Base-by-base conservation (phyloP, 1,140 invertebrate species). In the Drosophila ironensis region DNA sequence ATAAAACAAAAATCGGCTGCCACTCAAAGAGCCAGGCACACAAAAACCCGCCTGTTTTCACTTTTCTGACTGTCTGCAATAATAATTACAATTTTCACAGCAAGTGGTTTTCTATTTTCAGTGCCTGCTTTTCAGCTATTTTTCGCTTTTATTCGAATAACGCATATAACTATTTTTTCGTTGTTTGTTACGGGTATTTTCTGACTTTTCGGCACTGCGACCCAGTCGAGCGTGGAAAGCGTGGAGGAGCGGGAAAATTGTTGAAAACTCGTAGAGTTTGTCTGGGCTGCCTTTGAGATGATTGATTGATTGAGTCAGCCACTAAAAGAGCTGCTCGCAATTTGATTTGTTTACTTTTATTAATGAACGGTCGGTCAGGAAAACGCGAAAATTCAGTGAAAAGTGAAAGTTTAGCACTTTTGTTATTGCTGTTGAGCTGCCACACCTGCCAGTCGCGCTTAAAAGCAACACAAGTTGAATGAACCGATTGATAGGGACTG, bases 11-110 rank as follows among this genome's bases (percentile, higher is more conserved):
- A 38, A 27, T 14, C 19, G 27, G 46, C 25, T 20, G 48, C 17
- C 1, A 24, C 3, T 2, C 7, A 16, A 52, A 19, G 8, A 35
- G 6, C 2, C n/a, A 12, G 9, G 12, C 3, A 37, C 11, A 28
- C 12, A 28, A 41, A 35, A 66, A 1, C n/a, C 1, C 14, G 16
- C n/a, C 12, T 50, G 64, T 69, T 69, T 69, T 69, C 66, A 69
- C 66, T 69, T 69, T 69, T 40, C 28, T 52, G 7, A 7, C 41
- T 47, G 56, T 30, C 33, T 38, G 35, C 35, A 20, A 42, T 50
- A 50, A 57, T 59, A 69, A 69, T 69, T 69, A 69, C 53, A 52
- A 69, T 69, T 69, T 69, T 69, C 66, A 69, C 38, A 69, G 66
- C 50, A 38, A 69, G 44, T 69, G 66, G 69, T 69, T 69, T 69